phyloP scores from a whole-genome alignment of 2,888 invertebrate species.

The Rhogogaster chlorosoma region DNA sequence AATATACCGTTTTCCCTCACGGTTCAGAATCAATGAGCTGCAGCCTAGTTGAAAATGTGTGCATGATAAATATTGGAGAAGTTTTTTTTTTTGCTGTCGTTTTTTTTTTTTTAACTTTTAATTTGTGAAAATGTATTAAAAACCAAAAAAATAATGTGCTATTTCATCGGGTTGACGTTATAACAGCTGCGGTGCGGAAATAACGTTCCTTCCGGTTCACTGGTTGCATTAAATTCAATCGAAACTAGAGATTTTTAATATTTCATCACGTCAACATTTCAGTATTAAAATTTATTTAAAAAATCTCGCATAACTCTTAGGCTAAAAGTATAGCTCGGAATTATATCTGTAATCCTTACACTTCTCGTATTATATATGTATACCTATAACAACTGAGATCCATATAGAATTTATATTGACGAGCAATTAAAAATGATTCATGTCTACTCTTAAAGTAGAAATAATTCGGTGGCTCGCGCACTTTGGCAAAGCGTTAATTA shows the following conservation, averaged over 20 bases:
- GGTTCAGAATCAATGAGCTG: conserved; percentile 37
- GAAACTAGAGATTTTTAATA: conserved; percentile 38
- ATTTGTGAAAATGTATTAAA: conserved; percentile 47
- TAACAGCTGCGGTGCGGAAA: conserved; percentile 32
- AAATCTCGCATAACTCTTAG: neutral
- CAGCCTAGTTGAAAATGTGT: neutral
- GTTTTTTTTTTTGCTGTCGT: conserved; percentile 40
- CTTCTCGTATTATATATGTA: conserved; percentile 44
- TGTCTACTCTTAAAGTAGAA: neutral
- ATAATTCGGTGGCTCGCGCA: conserved; percentile 9
- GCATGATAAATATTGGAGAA: conserved; percentile 43
- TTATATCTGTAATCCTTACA: conserved; percentile 9
- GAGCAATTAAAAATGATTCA: conserved; percentile 31
- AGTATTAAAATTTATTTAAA: conserved; percentile 45
- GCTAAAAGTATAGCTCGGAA: conserved; percentile 16
- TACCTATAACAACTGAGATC: neutral
- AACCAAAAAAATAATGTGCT: neutral
- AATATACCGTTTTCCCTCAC: conserved; percentile 5
- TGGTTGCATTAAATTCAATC: conserved; percentile 40
- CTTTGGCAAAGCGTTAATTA: conserved; percentile 42
- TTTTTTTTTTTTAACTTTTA: conserved; percentile 50
- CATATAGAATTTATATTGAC: conserved; percentile 19
- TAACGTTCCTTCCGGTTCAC: conserved; percentile 29
- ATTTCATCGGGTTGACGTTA: conserved; percentile 22
- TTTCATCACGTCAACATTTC: conserved; percentile 41